Conservation (phyloP, 2,113 vertebrate genomes). For the Dasypus novemcinctus region DNA sequence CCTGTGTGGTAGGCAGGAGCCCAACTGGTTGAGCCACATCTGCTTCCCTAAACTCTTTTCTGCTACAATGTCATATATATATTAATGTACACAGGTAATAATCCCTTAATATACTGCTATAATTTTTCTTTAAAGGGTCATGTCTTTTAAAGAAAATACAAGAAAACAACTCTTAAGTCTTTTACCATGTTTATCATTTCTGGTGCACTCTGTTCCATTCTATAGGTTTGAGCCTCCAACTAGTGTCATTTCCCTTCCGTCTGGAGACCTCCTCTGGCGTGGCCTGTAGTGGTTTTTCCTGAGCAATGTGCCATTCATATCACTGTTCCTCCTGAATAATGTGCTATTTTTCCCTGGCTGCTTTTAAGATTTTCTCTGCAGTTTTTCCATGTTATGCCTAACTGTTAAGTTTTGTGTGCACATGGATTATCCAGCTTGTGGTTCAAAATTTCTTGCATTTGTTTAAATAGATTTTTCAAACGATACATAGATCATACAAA, state of each 20-base stretch:
- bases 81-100: background rate
- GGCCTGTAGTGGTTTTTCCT: background rate
- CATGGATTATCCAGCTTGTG: background rate
- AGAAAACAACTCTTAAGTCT: background rate
- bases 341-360: background rate
- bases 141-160: background rate
- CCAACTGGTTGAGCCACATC: too few relatives aligned
- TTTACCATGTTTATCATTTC: background rate
- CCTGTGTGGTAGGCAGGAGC: too few relatives aligned
- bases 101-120: background rate
- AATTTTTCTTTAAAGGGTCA: background rate
- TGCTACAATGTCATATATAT: background rate
- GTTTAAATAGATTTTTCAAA: too few relatives aligned
- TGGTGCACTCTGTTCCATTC: background rate
- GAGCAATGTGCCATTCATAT: background rate
- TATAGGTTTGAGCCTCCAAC: background rate
- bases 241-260: background rate
- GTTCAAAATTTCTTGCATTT: background rate
- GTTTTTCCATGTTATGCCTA: background rate
- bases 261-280: background rate
- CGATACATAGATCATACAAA: too few relatives aligned
- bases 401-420: background rate
- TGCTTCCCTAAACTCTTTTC: background rate
- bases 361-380: background rate
- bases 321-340: background rate